Evolutionary conservation across 2,113 vertebrate species (phyloP), one percentile per base, ranked within the genome.

Genomic region (Toxostoma redivivum): DNA sequence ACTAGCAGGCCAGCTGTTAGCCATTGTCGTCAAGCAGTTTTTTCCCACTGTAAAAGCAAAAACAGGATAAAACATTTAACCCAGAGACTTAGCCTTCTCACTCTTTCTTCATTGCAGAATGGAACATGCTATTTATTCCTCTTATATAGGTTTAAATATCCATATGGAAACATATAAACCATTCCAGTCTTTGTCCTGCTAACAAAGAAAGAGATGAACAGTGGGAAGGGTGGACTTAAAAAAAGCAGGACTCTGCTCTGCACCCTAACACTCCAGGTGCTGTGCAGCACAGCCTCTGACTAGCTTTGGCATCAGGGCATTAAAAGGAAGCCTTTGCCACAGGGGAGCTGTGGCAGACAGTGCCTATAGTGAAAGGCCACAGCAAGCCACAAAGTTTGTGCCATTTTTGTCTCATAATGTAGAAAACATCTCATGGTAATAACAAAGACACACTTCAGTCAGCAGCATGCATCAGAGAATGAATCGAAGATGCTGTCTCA

Each of bases 31-130:
- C 21, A 64, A 86, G 22, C n/a, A 77, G 53, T 5, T 83, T 72
- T 72, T 95, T 95, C 84, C 71, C 65, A 76, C 5, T 28, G 35
- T 48, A 77, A 94, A 82, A 82, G 47, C 42, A 91, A 80, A 95
- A 79, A 15, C 5, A 33, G 42, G 21, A 64, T 62, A 80, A 88
- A 83, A 82, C 65, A 90, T 82, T 42, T 42, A 88, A 82, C 7
- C 5, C 19, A 53, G 76, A 86, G 37, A 51, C 45, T 73, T 54
- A 28, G 42, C 33, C 33, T 92, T 73, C 58, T 82, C 45, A n/a
- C 12, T 57, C 38, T 72, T 77, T 65, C 40, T 45, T 84, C 60
- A 85, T 0, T 51, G 22, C 27, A 66, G 62, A 88, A 90, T 15
- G 20, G 7, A 87, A 50, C 15, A 25, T 18, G 8, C 12, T 77